Evolutionary conservation across 2,113 vertebrate genomes (phyloP).

Genomic region (Pardalotus punctatus): DNA sequence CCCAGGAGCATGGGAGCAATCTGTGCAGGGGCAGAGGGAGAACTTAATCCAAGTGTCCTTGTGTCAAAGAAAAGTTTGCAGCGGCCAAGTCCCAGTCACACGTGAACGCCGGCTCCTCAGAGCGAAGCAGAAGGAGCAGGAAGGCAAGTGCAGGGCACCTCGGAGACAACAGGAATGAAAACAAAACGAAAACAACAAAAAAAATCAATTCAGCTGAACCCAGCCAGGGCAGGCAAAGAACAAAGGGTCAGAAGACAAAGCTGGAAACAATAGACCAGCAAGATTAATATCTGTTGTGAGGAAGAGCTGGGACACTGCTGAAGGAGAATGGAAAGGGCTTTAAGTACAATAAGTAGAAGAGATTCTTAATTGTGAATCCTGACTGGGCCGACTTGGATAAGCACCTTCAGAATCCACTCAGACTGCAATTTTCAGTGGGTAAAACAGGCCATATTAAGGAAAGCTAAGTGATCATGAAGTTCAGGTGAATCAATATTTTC

Average conservation of each 20-base stretch:
- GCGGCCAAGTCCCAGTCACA: background rate
- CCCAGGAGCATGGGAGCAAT: background rate
- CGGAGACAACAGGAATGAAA: background rate
- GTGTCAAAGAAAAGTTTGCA: constrained; percentile 10
- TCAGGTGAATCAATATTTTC: background rate
- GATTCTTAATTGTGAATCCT: background rate
- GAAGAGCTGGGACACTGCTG: background rate
- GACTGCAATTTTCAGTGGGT: background rate
- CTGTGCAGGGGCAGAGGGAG: background rate
- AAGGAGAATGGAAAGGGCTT: constrained; percentile 4
- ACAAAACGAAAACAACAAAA: constrained; percentile 28
- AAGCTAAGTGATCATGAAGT: background rate
- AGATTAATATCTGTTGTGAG: constrained; percentile 30
- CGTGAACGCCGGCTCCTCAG: background rate
- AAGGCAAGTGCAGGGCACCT: constrained; percentile 11
- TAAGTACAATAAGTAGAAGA: background rate
- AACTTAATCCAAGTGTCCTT: background rate
- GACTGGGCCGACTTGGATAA: background rate
- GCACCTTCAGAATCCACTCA: background rate
- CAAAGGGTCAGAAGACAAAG: constrained; percentile 64
- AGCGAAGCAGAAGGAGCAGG: constrained; percentile 14
- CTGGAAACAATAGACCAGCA: constrained; percentile 25
- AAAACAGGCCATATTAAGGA: background rate
- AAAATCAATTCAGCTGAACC: constrained; percentile 52
- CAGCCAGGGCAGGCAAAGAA: constrained; percentile 33